Evolutionary conservation across 2,888 invertebrate genomes (phyloP), one percentile per base, ranked within the genome.

Genomic region (Drosophila hamatofila): DNA sequence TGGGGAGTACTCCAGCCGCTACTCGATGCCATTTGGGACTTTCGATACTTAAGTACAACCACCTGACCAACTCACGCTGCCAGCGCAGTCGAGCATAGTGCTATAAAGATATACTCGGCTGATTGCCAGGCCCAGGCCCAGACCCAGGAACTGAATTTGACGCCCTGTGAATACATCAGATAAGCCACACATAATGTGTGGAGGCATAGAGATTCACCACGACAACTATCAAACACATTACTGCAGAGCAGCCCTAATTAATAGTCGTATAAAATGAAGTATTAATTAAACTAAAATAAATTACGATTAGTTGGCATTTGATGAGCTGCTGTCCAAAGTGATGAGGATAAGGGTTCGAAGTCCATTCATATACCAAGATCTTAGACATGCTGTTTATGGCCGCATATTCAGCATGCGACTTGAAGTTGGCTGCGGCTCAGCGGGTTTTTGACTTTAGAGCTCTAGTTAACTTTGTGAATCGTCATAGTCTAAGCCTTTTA

Each of bases 101-200:
- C 77, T 49, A 77, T 81, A 78, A 88, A 83, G 83, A 83, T 83
- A 83, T 76, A 60, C 77, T 65, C 49, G 27, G 66, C 59, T 60
- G 80, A 80, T 77, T 80, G 62, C 80, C 21, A 21, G 21, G 44
- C 35, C 21, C 62, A 18, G 23, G 41, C 60, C 44, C 30, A 62
- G 61, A n/a, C n/a, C n/a, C n/a, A n/a, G 78, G 78, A 86, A 81
- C 87, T 87, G 79, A 83, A 89, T 83, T 87, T 89, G 72, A 83
- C 83, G 87, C 83, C 82, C 87, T 37, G 66, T 59, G 80, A 37
- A 52, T 67, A 41, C 66, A 78, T 78, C 80, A 72, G 78, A 78
- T 78, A 80, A 80, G 54, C 18, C 41, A 54, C 39, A 54, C 39
- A 54, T 37, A 64, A 61, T 63, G 42, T 60, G 30, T 11, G 30